A percentile compares a stretch with the other conserved stretches of the same genome.
These are phyloP conservation scores for Podabrus alpinus DNA, from an alignment of 2,888 invertebrate genomes.

Conservation along the genomic window DNA sequence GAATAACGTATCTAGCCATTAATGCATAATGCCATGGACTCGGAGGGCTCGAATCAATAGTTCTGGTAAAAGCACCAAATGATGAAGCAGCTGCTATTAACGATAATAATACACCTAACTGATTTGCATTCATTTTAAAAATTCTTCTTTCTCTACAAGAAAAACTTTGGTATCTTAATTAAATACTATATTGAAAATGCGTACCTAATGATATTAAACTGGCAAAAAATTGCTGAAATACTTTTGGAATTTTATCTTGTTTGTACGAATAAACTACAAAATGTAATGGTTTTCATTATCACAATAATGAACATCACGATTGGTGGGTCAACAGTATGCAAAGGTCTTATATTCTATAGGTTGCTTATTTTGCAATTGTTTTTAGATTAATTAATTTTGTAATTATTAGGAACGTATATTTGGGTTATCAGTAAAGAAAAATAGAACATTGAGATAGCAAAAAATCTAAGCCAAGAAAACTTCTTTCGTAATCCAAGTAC, in stretches of 20 bases:
- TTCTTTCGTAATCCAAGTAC: neutral
- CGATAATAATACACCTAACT: neutral
- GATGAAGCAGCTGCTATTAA: neutral
- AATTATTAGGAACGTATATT: neutral
- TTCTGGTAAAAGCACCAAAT: neutral
- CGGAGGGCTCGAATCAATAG: slow-evolving; percentile 57
- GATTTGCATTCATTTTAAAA: neutral
- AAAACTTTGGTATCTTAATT: neutral
- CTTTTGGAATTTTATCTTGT: neutral
- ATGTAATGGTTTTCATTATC: neutral
- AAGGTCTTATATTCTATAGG: neutral
- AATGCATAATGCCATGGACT: slow-evolving; percentile 64
- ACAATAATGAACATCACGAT: neutral
- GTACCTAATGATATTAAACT: too few species aligned
- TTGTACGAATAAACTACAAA: neutral
- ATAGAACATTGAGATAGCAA: neutral
- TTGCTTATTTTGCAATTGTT: neutral
- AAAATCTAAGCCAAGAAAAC: neutral
- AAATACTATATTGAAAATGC: neutral
- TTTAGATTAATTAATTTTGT: too few species aligned
- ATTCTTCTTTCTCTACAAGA: neutral
- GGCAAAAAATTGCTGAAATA: neutral
- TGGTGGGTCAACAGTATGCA: neutral
- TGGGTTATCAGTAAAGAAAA: neutral
- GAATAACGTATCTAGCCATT: slow-evolving; percentile 75